Base-by-base conservation (phyloP, 2,888 invertebrate species). In the Amblyteles armatorius region DNA sequence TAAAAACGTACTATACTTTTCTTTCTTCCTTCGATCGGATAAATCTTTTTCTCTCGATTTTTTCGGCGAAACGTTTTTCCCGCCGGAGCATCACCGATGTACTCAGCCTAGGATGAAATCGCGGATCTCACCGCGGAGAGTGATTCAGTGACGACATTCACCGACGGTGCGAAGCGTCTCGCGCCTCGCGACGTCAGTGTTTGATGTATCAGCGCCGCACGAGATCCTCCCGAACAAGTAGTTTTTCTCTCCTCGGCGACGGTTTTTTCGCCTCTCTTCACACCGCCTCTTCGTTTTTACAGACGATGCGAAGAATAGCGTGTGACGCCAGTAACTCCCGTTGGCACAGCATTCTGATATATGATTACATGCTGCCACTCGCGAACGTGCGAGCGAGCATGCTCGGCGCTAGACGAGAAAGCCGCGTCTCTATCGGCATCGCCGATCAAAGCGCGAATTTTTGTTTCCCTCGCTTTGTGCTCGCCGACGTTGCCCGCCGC, bases 361-460 rank as follows among this genome's bases (percentile, higher is more conserved):
- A 44, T 55, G 52, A 72, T 77, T 77, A 72, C 67, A 82, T 52
- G 55, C 74, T 65, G 36, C 52, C 69, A 76, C 40, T 44, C 52
- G 36, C 19, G 22, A 26, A 7, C 65, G 60, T 22, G 22, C 57
- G 48, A 33, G 26, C 13, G 29, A 26, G 67, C 52, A 19, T 65
- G 55, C 44, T 72, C n/a, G 48, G n/a, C 33, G 44, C 67, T 26
- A 19, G 40, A 55, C 55, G 68, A 68, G 26, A 36, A 33, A 67
- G 52, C 11, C 77, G 22, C 40, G 40, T 63, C 33, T 13, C 40
- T 79, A 72, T 79, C 79, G 48, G 33, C 67, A 57, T 68, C 68
- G n/a, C 33, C 69, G 68, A 83, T 83, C 78, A 44, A 76, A 69
- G 74, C 44, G n/a, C 48, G 77, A 82, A 78, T 69, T 78, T 73